Evolutionary conservation across 2,113 vertebrate genomes (phyloP).

Genomic region (Cygnus atratus): DNA sequence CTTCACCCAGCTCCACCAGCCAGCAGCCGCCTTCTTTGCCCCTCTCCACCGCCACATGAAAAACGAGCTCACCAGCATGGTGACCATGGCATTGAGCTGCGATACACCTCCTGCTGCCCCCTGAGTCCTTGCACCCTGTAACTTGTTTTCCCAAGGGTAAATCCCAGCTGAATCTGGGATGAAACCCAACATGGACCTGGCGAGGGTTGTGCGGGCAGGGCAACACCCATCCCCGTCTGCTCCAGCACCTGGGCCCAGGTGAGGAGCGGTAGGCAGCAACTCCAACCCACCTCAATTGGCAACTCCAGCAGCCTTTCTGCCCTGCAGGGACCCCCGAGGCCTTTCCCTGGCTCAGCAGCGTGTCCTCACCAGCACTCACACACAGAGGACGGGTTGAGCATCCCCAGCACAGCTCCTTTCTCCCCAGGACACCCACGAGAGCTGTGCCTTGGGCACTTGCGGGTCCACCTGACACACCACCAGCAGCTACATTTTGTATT

Average conservation of each 20-base stretch:
- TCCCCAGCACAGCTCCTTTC: background rate
- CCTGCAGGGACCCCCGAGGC: background rate
- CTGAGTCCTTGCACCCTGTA: background rate
- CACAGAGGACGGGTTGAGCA: background rate
- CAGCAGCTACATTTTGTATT: background rate
- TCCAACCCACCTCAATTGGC: background rate
- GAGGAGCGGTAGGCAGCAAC: background rate
- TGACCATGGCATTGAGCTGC: background rate
- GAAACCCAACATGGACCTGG: no score
- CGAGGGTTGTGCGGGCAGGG: no score
- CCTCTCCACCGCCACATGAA: background rate
- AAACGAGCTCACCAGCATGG: background rate
- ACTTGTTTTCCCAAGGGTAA: background rate
- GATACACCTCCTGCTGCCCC: background rate
- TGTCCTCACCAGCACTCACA: background rate
- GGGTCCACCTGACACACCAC: background rate
- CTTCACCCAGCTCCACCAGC: background rate
- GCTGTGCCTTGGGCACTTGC: background rate
- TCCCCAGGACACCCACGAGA: rapidly evolving
- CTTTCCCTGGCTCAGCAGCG: background rate
- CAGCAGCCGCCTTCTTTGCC: background rate
- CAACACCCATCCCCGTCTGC: background rate
- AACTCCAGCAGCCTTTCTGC: background rate
- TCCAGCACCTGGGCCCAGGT: background rate
- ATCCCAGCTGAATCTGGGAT: background rate